Evolutionary conservation across 1,140 invertebrate genomes (phyloP).

Genomic region (Grapholita molesta): DNA sequence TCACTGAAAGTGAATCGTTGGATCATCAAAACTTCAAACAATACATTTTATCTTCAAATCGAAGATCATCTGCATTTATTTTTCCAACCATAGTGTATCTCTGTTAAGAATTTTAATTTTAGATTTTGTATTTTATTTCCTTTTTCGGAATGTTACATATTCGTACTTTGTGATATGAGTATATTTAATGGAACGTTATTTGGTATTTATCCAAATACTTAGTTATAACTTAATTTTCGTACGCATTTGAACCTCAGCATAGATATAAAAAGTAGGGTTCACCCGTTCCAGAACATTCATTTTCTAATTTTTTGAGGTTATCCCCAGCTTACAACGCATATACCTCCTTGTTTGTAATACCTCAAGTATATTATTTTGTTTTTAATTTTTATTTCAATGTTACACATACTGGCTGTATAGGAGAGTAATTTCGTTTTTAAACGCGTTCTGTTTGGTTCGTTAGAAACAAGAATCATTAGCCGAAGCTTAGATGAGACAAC

Average conservation of each 20-base stretch:
- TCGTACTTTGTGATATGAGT: constrained; percentile 73
- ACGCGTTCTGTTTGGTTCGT: constrained; percentile 37
- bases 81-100: constrained; percentile 39
- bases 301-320: constrained; percentile 27
- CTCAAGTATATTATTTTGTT: constrained; percentile 72
- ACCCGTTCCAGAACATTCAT: background rate
- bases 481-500: constrained; percentile 64
- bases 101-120: constrained; percentile 36
- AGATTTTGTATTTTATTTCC: constrained; percentile 47
- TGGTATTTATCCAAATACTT: constrained; percentile 54
- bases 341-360: constrained; percentile 70
- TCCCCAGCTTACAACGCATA: constrained; percentile 40
- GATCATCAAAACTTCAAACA: background rate
- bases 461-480: constrained; percentile 24
- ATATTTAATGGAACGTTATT: constrained; percentile 58
- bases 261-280: constrained; percentile 23
- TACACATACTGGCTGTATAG: constrained; percentile 55
- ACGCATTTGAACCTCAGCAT: constrained; percentile 58
- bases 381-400: constrained; percentile 70
- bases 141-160: constrained; percentile 72
- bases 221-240: constrained; percentile 50
- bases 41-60: background rate
- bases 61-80: constrained; percentile 46
- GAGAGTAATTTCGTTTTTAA: constrained; percentile 22
- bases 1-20: constrained; percentile 46